phyloP scores from a whole-genome alignment of 2,888 invertebrate species.

The Ectemnius continuus region DNA sequence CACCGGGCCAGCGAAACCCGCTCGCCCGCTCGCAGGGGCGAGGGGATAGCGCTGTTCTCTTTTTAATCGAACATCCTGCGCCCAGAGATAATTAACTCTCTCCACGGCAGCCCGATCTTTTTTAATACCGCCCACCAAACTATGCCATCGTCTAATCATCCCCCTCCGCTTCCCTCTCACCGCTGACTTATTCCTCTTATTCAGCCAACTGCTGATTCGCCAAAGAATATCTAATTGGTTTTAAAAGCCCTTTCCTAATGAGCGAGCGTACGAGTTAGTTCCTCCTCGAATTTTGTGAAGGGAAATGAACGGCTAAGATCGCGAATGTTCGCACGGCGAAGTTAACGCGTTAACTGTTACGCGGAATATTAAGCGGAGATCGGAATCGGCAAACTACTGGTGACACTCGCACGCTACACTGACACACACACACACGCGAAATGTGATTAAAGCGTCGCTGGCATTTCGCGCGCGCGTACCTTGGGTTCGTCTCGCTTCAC shows the following conservation, averaged over 20 bases:
- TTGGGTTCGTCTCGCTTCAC: constrained; percentile 29
- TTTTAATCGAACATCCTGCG: constrained; percentile 8
- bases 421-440: constrained; percentile 26
- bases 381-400: constrained; percentile 27
- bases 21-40: too few relatives aligned
- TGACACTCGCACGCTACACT: too few relatives aligned
- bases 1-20: constrained; percentile 7
- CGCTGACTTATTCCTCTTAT: neutral
- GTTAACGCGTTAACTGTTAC: neutral
- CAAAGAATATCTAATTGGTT: neutral
- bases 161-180: too few relatives aligned
- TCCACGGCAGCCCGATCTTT: neutral
- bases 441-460: constrained; percentile 45
- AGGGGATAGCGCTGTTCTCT: neutral
- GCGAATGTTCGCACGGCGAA: neutral
- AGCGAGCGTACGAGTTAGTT: neutral
- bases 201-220: neutral
- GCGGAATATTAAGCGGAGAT: neutral
- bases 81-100: constrained; percentile 6
- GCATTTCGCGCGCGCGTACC: constrained; percentile 38
- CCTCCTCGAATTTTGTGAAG: neutral
- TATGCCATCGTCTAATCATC: too few relatives aligned
- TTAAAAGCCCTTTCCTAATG: neutral
- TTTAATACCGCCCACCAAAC: neutral
- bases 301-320: neutral